phyloP scores from a whole-genome alignment of 2,888 invertebrate genomes.

The Ariolimax columbianus region DNA sequence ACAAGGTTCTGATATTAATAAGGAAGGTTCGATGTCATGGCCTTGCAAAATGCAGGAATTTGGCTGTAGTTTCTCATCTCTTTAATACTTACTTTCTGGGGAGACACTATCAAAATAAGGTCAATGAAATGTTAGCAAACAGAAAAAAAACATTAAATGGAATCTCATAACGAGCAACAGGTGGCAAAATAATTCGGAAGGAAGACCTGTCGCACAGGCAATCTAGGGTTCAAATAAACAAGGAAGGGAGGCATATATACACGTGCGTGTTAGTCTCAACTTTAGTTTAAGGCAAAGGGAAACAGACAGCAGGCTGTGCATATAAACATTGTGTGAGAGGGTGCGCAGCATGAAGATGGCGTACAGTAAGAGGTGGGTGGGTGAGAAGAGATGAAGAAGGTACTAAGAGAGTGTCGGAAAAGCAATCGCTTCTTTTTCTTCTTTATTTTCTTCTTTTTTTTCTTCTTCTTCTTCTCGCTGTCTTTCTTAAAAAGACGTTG shows the following conservation, averaged over 20 bases:
- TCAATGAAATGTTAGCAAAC: not conserved
- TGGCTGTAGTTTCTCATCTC: not conserved
- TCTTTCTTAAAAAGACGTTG: no score
- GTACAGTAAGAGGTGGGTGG: not conserved
- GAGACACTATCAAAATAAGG: not conserved
- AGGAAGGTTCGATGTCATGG: no score
- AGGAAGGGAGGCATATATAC: slow-evolving; percentile 12
- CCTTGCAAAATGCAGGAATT: no score
- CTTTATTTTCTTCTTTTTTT: no score
- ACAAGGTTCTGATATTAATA: no score
- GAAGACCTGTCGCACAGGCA: slow-evolving; percentile 6
- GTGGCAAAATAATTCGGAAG: slow-evolving; percentile 9
- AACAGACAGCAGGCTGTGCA: not conserved
- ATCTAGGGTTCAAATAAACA: slow-evolving; percentile 20
- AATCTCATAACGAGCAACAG: slow-evolving; percentile 18
- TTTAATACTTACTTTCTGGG: not conserved
- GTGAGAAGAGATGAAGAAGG: not conserved
- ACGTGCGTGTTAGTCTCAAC: not conserved
- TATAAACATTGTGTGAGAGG: not conserved
- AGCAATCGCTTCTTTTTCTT: no score
- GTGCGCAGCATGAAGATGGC: not conserved
- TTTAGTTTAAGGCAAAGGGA: not conserved
- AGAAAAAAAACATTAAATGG: not conserved
- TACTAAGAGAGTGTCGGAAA: not conserved
- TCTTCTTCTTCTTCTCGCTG: no score